phyloP scores from a whole-genome alignment of 2,888 invertebrate genomes.

The Blera fallax region DNA sequence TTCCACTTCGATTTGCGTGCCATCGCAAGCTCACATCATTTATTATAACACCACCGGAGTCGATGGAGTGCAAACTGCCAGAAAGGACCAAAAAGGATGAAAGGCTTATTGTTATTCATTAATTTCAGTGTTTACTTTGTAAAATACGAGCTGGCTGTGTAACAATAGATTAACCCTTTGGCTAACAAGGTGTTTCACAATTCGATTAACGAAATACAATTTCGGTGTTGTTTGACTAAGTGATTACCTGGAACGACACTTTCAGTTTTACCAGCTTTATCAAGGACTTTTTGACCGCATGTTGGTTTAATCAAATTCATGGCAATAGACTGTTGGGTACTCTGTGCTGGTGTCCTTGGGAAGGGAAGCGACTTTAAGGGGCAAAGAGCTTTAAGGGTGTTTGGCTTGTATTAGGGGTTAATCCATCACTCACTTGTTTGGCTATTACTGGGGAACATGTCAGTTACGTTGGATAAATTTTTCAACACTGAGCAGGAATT shows the following conservation, averaged over 20 bases:
- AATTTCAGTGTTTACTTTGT: slow-evolving; percentile 80
- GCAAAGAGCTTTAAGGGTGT: neutral
- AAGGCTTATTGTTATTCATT: slow-evolving; percentile 79
- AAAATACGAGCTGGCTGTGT: slow-evolving; percentile 75
- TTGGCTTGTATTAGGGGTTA: neutral
- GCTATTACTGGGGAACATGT: too few species aligned
- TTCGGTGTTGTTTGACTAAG: slow-evolving; percentile 71
- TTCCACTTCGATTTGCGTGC: slow-evolving; percentile 64
- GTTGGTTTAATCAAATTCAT: slow-evolving; percentile 46
- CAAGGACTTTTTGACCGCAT: slow-evolving; percentile 56
- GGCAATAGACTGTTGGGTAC: neutral
- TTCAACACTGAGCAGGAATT: too few species aligned
- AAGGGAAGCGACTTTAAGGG: neutral
- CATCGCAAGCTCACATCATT: slow-evolving; percentile 44
- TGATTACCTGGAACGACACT: slow-evolving; percentile 63
- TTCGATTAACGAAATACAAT: slow-evolving; percentile 73
- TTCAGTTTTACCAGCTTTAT: neutral
- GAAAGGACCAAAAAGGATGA: slow-evolving; percentile 35
- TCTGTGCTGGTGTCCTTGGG: too few species aligned
- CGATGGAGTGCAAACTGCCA: slow-evolving; percentile 42
- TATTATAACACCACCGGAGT: slow-evolving; percentile 23
- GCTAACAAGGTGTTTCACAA: slow-evolving; percentile 71
- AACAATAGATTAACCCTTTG: slow-evolving; percentile 72
- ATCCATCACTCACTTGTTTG: slow-evolving; percentile 2
- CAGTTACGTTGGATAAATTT: too few species aligned